Base-by-base conservation (phyloP, 2,113 vertebrate genomes). In the Mesoclemmys tuberculata region DNA sequence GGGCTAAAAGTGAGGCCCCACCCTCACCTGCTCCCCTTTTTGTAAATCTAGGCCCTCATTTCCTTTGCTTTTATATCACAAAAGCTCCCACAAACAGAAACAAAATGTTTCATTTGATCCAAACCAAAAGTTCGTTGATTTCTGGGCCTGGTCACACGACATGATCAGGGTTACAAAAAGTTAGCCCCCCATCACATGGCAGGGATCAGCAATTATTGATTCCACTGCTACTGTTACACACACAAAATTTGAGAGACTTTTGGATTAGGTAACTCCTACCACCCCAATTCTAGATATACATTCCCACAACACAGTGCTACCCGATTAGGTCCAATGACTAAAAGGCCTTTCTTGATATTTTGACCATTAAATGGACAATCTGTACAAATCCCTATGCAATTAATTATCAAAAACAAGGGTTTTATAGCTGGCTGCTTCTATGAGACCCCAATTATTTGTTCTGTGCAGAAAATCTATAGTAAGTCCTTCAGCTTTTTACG, bases 401-500 rank as follows among this genome's bases (percentile, higher is more conserved):
- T 88, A 1, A 78, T 64, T 89, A 93, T 41, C 91, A 90, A 10
- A 2, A 68, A 79, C 75, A 58, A 91, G 51, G 54, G 87, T 94
- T 91, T 4, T 29, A 19, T 41, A 54, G 91, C 27, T 22, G 49
- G 49, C 49, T 58, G 68, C 90, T 77, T 88, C 82, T 10, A 91
- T 56, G 49, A 87, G 58, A 90, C 83, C 41, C 35, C 21, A 0
- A 79, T 93, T 85, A 79, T 3, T 61, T 26, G 35, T 88, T 96
- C 82, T 49, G 11, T 18, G 54, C 79, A 93, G 88, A 85, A 96
- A 91, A 48, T 44, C 26, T 38, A 75, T 48, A 46, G 58, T 80
- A 38, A 68, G 80, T 88, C 85, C 71, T 88, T 88, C 91, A 96
- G 93, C 85, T 88, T 87, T 93, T 88, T 41, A 84, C 52, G 87